phyloP scores from a whole-genome alignment of 1,140 invertebrate genomes.

The Lepeophtheirus salmonis region DNA sequence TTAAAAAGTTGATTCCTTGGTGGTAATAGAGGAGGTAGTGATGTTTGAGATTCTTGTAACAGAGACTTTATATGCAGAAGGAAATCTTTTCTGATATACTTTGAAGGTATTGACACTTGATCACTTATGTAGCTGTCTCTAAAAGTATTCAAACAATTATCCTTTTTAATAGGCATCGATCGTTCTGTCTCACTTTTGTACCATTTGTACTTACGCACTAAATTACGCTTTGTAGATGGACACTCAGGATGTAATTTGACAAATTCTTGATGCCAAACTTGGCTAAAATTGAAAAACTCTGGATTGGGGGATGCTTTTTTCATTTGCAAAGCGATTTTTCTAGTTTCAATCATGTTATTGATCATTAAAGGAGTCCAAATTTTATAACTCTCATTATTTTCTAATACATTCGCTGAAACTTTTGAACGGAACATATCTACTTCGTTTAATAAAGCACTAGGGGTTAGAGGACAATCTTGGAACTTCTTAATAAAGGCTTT shows the following conservation, averaged over 20 bases:
- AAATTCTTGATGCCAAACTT: slow-evolving; percentile 11
- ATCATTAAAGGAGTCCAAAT: slow-evolving; percentile 9
- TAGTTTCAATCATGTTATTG: neutral
- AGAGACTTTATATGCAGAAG: slow-evolving; percentile 1
- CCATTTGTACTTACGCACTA: slow-evolving; percentile 6
- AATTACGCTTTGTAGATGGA: neutral
- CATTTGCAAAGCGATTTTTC: neutral
- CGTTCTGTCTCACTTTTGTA: neutral
- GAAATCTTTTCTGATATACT: slow-evolving; percentile 4
- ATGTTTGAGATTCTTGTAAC: neutral
- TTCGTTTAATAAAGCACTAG: neutral
- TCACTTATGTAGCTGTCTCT: too few species aligned
- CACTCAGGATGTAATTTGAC: slow-evolving; percentile 6
- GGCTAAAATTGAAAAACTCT: neutral
- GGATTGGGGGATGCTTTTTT: neutral
- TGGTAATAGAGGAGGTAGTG: neutral
- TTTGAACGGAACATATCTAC: neutral
- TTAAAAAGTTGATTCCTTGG: neutral
- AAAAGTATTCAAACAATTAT: neutral
- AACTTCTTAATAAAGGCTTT: neutral
- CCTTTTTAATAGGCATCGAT: neutral
- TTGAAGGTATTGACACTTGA: too few species aligned
- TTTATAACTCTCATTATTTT: neutral
- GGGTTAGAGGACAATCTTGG: neutral
- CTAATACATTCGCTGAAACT: neutral